Evolutionary conservation across 2,888 invertebrate genomes (phyloP), one percentile per base, ranked within the genome.

Genomic region (Empis livida): DNA sequence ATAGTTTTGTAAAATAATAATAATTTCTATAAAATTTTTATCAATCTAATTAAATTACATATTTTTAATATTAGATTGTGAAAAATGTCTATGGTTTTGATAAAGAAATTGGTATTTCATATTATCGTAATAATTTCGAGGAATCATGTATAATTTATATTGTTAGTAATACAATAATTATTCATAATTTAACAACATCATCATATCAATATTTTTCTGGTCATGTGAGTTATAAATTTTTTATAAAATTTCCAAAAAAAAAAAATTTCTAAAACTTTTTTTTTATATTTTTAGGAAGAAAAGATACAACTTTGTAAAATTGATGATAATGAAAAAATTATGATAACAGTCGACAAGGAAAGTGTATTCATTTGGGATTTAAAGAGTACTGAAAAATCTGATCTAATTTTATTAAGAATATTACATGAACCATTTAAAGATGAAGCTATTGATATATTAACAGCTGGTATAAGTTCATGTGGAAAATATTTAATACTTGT

Each of bases 291-390:
- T 46, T 31, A 14, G 14, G n/a, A 15, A 5, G 13, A 32, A 42
- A 20, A 43, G 20, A 8, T 4, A 30, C 20, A n/a, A 42, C 44
- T 46, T 42, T 30, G 14, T 44, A 17, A 11, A 13, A 27, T 45
- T 45, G 10, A 16, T 43, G 2, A 15, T 5, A 46, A 46, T 32
- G 44, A 31, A 23, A 32, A 31, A 30, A 48, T 51, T 44, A n/a
- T 53, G 14, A 14, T 44, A 6, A 45, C 50, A 10, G 39, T 44
- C 10, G 50, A 51, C 30, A 45, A 42, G 14, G 27, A 17, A 9
- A 43, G 16, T 13, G 20, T 48, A 2, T 43, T 47, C 3, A 23
- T 51, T 10, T 53, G 51, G 51, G 50, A 46, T 17, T n/a, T 49
- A 13, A 10, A 45, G 3, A 5, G n/a, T 15, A 16, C 16, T 5